A percentile compares a stretch with the other conserved stretches of the same genome.
Evolutionary conservation across 2,888 invertebrate genomes (phyloP).

Genomic region (Microchrysa polita): DNA sequence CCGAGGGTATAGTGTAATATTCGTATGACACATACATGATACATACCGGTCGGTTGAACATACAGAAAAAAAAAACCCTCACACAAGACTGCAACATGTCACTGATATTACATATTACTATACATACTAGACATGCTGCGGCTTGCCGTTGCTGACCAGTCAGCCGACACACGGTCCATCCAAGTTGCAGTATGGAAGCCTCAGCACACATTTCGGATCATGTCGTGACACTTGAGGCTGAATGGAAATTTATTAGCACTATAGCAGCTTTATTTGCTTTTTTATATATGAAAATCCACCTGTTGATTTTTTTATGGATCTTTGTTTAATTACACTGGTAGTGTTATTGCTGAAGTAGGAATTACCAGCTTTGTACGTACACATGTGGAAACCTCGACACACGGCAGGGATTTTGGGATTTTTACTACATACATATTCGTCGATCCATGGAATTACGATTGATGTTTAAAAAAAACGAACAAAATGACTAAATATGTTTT

Average conservation of each 20-base stretch:
- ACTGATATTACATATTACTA: background rate
- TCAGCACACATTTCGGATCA: constrained; percentile 37
- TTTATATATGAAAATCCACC: constrained; percentile 24
- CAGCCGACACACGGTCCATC: too few species aligned
- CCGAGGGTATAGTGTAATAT: background rate
- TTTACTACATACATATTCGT: background rate
- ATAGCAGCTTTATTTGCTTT: constrained; percentile 36
- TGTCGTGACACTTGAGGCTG: constrained; percentile 46
- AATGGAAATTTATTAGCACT: constrained; percentile 46
- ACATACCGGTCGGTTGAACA: constrained; percentile 16
- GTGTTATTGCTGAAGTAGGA: constrained; percentile 10
- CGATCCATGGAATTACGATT: too few species aligned
- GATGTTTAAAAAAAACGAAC: too few species aligned
- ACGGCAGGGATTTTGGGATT: background rate
- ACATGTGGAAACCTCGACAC: background rate
- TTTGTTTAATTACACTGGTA: constrained; percentile 11
- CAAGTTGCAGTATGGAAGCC: background rate
- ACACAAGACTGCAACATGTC: too few species aligned
- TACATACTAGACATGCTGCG: background rate
- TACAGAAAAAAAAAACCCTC: too few species aligned
- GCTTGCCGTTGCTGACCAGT: constrained; percentile 18
- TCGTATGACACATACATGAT: constrained; percentile 15
- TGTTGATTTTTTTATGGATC: constrained; percentile 19
- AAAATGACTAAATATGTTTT: too few species aligned
- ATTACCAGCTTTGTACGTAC: background rate